Percentiles rank a stretch among this genome's conserved stretches.
These are phyloP conservation scores for Brachionus paranguensis DNA, from an alignment of 1,140 invertebrate species.

Conservation along the genomic window DNA sequence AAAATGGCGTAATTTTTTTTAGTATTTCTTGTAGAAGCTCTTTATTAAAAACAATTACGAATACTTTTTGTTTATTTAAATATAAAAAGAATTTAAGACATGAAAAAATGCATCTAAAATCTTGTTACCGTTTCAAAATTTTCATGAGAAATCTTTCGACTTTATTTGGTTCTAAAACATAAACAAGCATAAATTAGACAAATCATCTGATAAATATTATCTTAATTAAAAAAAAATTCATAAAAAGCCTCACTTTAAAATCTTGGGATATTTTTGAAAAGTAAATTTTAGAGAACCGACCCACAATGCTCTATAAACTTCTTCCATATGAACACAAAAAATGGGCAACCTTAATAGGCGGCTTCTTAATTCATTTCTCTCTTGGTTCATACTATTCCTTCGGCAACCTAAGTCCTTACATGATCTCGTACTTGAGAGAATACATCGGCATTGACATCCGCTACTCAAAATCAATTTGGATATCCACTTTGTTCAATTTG, in stretches of 20 bases:
- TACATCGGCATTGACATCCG: slow-evolving; percentile 43
- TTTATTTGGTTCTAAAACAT: not conserved
- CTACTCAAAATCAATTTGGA: slow-evolving; percentile 53
- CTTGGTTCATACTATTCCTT: slow-evolving; percentile 16
- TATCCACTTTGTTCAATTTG: slow-evolving; percentile 50
- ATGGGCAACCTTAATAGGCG: slow-evolving; percentile 27
- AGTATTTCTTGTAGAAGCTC: too few relatives aligned
- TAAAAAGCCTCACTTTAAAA: not conserved
- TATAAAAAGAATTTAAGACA: not conserved
- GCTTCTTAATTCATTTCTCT: slow-evolving; percentile 23
- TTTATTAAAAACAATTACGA: too few relatives aligned
- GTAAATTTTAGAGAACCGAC: not conserved
- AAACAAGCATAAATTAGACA: not conserved
- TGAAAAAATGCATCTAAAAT: not conserved
- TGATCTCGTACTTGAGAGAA: slow-evolving; percentile 54
- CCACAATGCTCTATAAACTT: not conserved
- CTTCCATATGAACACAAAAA: not conserved
- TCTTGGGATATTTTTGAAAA: not conserved
- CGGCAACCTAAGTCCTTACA: slow-evolving; percentile 55
- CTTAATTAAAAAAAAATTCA: not conserved
- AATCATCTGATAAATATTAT: not conserved
- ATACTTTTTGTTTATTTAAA: not conserved
- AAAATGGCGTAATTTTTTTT: too few relatives aligned
- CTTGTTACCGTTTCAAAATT: not conserved
- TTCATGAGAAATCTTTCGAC: not conserved